phyloP scores from a whole-genome alignment of 2,888 invertebrate species.

The Noctua janthe region DNA sequence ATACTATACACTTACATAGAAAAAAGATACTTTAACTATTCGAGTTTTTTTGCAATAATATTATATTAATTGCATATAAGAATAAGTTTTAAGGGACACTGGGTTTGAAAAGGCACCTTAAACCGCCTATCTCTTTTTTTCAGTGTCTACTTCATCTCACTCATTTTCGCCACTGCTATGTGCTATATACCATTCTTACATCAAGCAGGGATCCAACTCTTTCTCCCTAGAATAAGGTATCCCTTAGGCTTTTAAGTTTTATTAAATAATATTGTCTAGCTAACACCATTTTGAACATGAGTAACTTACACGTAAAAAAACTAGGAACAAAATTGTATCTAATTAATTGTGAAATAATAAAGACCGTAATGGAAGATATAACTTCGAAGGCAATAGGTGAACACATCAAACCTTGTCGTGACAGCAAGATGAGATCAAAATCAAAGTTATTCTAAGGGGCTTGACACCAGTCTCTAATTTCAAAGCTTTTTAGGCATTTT shows the following conservation, averaged over 20 bases:
- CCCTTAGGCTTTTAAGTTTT: conserved; percentile 19
- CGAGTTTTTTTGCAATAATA: background rate
- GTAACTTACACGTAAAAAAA: conserved; percentile 55
- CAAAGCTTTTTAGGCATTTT: conserved; percentile 3
- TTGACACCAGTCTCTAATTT: conserved; percentile 32
- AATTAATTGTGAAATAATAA: conserved; percentile 47
- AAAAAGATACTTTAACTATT: conserved; percentile 16
- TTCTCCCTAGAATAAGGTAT: conserved; percentile 13
- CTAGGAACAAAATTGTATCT: conserved; percentile 59
- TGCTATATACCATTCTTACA: conserved; percentile 14
- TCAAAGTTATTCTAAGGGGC: conserved; percentile 48
- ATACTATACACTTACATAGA: conserved; percentile 22
- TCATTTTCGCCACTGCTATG: background rate
- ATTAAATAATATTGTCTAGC: conserved; percentile 56
- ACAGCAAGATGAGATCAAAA: conserved; percentile 67
- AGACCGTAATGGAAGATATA: conserved; percentile 55
- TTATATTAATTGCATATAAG: background rate
- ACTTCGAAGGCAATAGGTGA: conserved; percentile 72
- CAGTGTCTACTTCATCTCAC: conserved; percentile 5
- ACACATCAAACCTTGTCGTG: conserved; percentile 72
- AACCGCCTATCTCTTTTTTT: conserved; percentile 6
- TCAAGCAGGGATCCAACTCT: conserved; percentile 15
- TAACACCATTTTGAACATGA: conserved; percentile 54
- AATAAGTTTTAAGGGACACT: background rate
- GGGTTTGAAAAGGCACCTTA: conserved; percentile 43